A percentile compares a stretch with the other conserved stretches of the same genome.
Evolutionary conservation across 1,140 invertebrate genomes (phyloP).

Genomic region (Dreissena rostriformis): DNA sequence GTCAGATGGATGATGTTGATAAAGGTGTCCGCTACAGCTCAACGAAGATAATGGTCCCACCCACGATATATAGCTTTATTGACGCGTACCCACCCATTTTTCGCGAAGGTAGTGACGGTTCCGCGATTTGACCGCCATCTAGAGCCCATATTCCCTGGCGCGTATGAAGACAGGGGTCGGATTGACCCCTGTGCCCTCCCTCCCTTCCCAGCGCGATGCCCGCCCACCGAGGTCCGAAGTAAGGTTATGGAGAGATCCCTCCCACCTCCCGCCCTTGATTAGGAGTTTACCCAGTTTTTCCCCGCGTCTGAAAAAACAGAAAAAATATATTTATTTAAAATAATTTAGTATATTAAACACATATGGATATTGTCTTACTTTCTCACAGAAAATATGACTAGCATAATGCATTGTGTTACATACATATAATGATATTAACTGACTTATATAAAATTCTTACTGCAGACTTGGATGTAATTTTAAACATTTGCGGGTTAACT

Average conservation of each 20-base stretch:
- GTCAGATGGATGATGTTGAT: too few relatives aligned
- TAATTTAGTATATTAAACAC: not conserved
- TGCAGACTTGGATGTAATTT: too few relatives aligned
- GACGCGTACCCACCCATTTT: constrained; percentile 69
- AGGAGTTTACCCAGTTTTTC: constrained; percentile 52
- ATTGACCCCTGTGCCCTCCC: constrained; percentile 60
- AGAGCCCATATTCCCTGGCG: constrained; percentile 36
- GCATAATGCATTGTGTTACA: too few relatives aligned
- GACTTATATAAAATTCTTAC: too few relatives aligned
- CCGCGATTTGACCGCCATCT: constrained; percentile 51
- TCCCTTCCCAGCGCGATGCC: constrained; percentile 68
- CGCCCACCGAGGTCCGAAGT: constrained; percentile 45
- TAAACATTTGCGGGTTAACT: too few relatives aligned
- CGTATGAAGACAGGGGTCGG: constrained; percentile 66
- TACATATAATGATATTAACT: too few relatives aligned
- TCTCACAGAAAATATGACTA: not conserved
- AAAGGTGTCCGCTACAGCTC: not conserved
- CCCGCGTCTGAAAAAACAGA: constrained; percentile 61
- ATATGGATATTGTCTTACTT: not conserved
- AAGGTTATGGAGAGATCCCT: constrained; percentile 43
- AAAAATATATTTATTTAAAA: not conserved
- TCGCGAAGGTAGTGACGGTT: constrained; percentile 53
- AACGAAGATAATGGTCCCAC: not conserved
- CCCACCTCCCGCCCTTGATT: constrained; percentile 50
- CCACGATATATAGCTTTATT: not conserved